Evolutionary conservation across 1,140 invertebrate species (phyloP).

Genomic region (Drosophila lini): DNA sequence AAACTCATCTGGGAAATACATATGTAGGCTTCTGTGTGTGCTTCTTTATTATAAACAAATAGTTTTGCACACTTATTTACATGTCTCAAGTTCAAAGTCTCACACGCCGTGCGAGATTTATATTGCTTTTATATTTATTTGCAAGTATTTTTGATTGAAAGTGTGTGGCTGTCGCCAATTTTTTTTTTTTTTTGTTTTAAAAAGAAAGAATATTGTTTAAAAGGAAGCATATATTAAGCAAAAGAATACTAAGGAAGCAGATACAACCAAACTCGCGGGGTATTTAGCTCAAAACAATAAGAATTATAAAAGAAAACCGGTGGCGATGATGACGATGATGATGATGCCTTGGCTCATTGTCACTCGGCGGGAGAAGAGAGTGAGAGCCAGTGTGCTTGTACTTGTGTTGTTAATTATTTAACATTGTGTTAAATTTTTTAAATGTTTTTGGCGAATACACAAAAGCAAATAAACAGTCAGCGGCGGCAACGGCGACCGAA

Average conservation of each 20-base stretch:
- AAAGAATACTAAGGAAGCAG: conserved; percentile 30
- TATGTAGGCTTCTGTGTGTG: neutral
- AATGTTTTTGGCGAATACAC: conserved; percentile 69
- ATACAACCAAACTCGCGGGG: neutral
- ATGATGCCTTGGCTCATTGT: conserved; percentile 13
- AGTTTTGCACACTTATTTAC: conserved; percentile 26
- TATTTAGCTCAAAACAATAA: conserved; percentile 39
- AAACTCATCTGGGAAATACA: conserved; percentile 19
- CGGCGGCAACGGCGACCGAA: conserved; percentile 32
- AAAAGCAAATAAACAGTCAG: conserved; percentile 60
- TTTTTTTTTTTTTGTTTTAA: neutral
- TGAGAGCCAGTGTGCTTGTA: conserved; percentile 14
- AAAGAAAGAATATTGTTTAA: neutral
- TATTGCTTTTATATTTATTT: conserved; percentile 21
- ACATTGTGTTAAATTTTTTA: conserved; percentile 79
- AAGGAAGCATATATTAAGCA: neutral
- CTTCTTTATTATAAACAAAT: conserved; percentile 33
- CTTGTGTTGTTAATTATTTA: conserved; percentile 79
- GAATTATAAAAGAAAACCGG: conserved; percentile 34
- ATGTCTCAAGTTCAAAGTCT: conserved; percentile 49
- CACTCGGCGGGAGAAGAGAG: conserved; percentile 3
- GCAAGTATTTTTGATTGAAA: conserved; percentile 28
- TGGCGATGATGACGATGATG: conserved; percentile 16
- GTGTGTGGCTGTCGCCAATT: conserved; percentile 13
- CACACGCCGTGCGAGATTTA: neutral